Evolutionary conservation across 2,888 invertebrate species (phyloP).

Genomic region (Antheraea yamamai): DNA sequence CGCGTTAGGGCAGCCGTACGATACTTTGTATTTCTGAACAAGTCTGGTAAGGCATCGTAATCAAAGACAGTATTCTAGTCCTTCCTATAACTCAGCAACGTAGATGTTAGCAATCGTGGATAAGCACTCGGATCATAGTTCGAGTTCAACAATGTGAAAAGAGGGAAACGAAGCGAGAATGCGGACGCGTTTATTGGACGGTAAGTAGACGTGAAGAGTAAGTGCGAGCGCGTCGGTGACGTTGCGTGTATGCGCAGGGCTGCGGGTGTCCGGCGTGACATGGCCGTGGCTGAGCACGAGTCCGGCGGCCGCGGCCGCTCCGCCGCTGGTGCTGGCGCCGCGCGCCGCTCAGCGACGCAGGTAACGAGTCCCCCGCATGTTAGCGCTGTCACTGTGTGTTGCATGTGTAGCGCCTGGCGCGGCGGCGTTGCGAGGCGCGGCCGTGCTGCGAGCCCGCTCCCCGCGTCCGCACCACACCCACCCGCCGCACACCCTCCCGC

Average conservation of each 20-base stretch:
- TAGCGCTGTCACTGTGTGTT: conserved; percentile 56
- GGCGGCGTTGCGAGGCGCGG: conserved; percentile 84
- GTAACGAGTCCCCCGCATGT: conserved; percentile 68
- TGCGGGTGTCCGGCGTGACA: conserved; percentile 89
- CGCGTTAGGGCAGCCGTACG: conserved; percentile 42
- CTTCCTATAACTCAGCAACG: background rate
- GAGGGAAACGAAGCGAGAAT: background rate
- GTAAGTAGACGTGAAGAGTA: background rate
- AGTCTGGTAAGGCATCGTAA: background rate
- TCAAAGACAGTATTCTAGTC: background rate
- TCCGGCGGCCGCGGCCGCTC: conserved; percentile 83
- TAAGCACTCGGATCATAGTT: background rate
- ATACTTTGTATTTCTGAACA: background rate
- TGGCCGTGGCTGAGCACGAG: conserved; percentile 89
- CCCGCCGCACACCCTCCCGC: conserved; percentile 85
- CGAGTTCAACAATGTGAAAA: background rate
- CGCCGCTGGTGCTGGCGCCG: conserved; percentile 87
- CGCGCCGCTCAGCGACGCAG: conserved; percentile 89
- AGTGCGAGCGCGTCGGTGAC: conserved; percentile 11
- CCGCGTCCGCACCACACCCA: conserved; percentile 83
- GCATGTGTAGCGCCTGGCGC: conserved; percentile 86
- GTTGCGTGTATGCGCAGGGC: conserved; percentile 82
- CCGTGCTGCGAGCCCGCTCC: conserved; percentile 87
- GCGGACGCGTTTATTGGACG: background rate
- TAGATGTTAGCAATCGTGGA: background rate